phyloP scores from a whole-genome alignment of 2,113 vertebrate species.

The Haplochromis vanheusdeni region DNA sequence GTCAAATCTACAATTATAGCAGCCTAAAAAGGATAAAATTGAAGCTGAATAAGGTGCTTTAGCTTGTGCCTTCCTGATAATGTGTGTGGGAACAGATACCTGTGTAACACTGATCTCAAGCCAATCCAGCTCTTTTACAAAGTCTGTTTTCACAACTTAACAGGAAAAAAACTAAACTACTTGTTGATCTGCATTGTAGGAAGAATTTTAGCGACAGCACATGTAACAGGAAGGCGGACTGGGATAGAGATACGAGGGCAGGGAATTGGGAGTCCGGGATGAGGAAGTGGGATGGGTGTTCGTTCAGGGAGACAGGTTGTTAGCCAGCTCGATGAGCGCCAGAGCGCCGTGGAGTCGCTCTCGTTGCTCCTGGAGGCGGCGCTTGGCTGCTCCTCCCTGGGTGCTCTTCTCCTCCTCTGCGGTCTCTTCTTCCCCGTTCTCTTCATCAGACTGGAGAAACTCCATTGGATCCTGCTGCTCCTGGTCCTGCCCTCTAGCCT shows the following conservation, averaged over 20 bases:
- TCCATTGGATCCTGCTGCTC: constrained; percentile 96
- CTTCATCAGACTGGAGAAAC: constrained; percentile 86
- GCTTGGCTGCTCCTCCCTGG: constrained; percentile 71
- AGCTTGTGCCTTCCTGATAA: constrained; percentile 80
- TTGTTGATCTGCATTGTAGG: constrained; percentile 26
- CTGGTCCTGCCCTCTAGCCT: constrained; percentile 79
- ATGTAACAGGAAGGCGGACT: constrained; percentile 39
- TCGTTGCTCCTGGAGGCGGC: constrained; percentile 88
- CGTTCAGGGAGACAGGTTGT: constrained; percentile 84
- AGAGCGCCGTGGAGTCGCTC: constrained; percentile 93
- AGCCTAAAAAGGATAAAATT: constrained; percentile 83
- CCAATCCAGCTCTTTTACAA: constrained; percentile 19
- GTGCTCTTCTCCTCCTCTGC: constrained; percentile 66
- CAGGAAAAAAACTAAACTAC: constrained; percentile 33
- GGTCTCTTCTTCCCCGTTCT: constrained; percentile 78
- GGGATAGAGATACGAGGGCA: neutral
- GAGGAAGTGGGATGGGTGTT: constrained; percentile 56
- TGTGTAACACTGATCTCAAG: constrained; percentile 36
- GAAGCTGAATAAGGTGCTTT: constrained; percentile 98
- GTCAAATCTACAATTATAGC: constrained; percentile 92
- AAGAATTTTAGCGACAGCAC: constrained; percentile 42
- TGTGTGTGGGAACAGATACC: neutral
- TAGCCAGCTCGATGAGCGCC: constrained; percentile 95
- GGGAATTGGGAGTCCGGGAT: neutral
- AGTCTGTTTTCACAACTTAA: constrained; percentile 23